Evolutionary conservation across 2,888 invertebrate genomes (phyloP).

Genomic region (Amblyjoppa fuscipennis): DNA sequence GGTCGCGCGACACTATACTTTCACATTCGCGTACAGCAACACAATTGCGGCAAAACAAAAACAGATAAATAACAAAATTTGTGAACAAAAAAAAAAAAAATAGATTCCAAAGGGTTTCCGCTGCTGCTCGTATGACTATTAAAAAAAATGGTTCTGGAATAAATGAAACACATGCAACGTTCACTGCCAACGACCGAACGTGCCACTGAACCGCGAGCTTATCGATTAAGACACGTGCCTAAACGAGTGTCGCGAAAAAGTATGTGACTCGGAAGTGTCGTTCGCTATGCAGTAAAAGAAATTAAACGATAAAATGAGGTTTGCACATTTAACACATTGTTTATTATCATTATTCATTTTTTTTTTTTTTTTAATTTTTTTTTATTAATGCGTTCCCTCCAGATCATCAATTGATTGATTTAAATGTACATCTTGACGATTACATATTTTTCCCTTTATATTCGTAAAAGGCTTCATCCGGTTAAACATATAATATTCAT

Average conservation of each 20-base stretch:
- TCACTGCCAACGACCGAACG: constrained; percentile 47
- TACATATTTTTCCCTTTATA: too few species aligned
- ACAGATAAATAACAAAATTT: background rate
- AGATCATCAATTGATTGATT: too few species aligned
- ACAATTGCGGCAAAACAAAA: background rate
- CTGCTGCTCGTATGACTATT: background rate
- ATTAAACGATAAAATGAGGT: background rate
- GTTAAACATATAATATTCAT: too few species aligned
- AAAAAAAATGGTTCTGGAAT: constrained; percentile 46
- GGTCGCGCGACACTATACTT: background rate
- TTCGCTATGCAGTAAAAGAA: background rate
- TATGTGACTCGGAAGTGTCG: constrained; percentile 8
- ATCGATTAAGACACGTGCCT: constrained; percentile 60
- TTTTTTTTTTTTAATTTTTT: too few species aligned
- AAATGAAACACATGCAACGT: constrained; percentile 27
- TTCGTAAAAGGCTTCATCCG: too few species aligned
- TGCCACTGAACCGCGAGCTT: constrained; percentile 68
- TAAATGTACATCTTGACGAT: too few species aligned
- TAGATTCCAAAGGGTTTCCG: background rate
- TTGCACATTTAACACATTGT: background rate
- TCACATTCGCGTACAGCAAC: constrained; percentile 43
- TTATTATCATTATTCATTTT: too few species aligned
- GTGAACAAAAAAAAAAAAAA: background rate
- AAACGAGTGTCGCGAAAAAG: constrained; percentile 14
- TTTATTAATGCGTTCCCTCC: too few species aligned